Conservation (phyloP, 1,140 invertebrate genomes). For the Chymomyza costata region DNA sequence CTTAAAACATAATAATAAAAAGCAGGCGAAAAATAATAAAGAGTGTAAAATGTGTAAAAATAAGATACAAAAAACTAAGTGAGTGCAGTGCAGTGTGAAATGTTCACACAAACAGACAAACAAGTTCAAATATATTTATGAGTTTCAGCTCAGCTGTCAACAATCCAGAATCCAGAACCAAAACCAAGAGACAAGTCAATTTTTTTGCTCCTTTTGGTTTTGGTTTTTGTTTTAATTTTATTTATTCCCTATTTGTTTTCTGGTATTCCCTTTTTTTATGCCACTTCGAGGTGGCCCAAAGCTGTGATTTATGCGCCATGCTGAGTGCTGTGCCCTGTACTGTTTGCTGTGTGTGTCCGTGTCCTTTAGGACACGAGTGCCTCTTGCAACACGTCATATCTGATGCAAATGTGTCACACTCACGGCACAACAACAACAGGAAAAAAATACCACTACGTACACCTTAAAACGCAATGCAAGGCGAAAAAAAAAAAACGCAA, state of each 20-base stretch:
- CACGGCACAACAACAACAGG: slow-evolving; percentile 33
- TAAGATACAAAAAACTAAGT: too few relatives aligned
- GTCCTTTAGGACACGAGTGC: slow-evolving; percentile 31
- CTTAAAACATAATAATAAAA: slow-evolving; percentile 17
- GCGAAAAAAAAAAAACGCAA: slow-evolving; percentile 10
- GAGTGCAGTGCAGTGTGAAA: slow-evolving; percentile 17
- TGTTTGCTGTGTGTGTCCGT: slow-evolving; percentile 36
- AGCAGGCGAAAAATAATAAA: slow-evolving; percentile 31
- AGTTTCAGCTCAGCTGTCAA: slow-evolving; percentile 2
- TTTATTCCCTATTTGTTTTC: too few relatives aligned
- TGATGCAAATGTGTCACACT: slow-evolving; percentile 71
- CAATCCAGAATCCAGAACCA: too few relatives aligned
- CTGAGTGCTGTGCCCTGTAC: too few relatives aligned
- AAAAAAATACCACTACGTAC: too few relatives aligned
- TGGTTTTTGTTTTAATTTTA: too few relatives aligned
- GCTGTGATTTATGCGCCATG: too few relatives aligned
- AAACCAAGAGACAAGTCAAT: too few relatives aligned
- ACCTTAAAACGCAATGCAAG: too few relatives aligned
- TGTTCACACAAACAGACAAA: slow-evolving; percentile 8
- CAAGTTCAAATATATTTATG: slow-evolving; percentile 48
- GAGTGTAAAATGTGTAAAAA: slow-evolving; percentile 56
- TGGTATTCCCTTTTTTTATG: too few relatives aligned
- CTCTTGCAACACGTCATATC: slow-evolving; percentile 53
- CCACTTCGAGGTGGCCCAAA: slow-evolving; percentile 14
- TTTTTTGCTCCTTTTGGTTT: too few relatives aligned